A percentile compares a stretch with the other conserved stretches of the same genome.
Conservation (phyloP, 2,888 invertebrate species). For the Drosophila atripex region DNA sequence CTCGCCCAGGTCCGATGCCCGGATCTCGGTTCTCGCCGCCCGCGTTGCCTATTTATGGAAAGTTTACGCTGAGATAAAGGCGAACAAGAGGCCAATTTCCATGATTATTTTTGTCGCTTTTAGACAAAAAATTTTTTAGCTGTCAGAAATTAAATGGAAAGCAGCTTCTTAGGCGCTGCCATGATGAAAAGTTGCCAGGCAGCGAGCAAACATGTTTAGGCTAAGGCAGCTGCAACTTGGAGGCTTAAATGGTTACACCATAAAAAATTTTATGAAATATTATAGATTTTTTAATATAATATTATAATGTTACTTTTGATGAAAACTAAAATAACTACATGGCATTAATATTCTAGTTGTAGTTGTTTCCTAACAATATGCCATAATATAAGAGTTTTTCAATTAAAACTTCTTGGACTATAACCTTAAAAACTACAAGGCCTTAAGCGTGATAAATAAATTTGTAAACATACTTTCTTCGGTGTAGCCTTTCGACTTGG, state of each 20-base stretch:
- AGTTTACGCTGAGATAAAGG: conserved; percentile 70
- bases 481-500: conserved; percentile 16
- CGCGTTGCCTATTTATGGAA: conserved; percentile 67
- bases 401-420: not conserved
- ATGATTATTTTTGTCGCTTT: conserved; percentile 74
- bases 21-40: conserved; percentile 20
- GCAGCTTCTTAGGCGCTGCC: conserved; percentile 60
- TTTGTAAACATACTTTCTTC: not conserved
- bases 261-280: not conserved
- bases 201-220: conserved; percentile 72
- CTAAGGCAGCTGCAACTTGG: conserved; percentile 62
- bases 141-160: conserved; percentile 76
- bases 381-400: not conserved
- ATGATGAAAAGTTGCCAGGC: conserved; percentile 62
- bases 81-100: conserved; percentile 62
- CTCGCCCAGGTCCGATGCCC: conserved; percentile 12
- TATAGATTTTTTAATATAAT: not conserved
- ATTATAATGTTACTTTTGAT: too few relatives aligned
- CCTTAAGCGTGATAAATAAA: not conserved
- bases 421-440: not conserved
- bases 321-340: too few relatives aligned
- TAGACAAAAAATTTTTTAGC: conserved; percentile 57
- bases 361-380: too few relatives aligned
- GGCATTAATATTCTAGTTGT: too few relatives aligned
- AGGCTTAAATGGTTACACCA: conserved; percentile 25